Evolutionary conservation across 2,888 invertebrate genomes (phyloP), one percentile per base, ranked within the genome.

Genomic region (Melanargia galathea): DNA sequence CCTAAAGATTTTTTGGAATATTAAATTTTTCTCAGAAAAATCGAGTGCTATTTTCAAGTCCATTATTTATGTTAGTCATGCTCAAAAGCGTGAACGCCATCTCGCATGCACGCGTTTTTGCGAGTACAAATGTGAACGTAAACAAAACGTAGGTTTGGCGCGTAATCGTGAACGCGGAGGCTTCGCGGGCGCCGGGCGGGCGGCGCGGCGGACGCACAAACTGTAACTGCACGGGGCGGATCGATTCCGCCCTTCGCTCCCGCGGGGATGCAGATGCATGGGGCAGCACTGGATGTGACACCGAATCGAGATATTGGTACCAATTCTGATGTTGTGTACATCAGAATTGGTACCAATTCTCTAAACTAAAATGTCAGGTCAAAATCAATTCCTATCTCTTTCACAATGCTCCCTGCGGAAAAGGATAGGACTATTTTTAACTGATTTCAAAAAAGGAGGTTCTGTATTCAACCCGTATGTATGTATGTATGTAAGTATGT

Each of bases 231-330:
- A 83, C 73, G 71, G 73, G 83, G 75, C 75, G 75, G 76, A 77
- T 76, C 74, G 74, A 73, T 75, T 67, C 75, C 75, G 73, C 74
- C 75, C 76, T 85, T 84, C 83, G 78, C 77, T 88, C 88, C 87
- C 87, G 86, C 85, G 85, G 90, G 90, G 90, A 89, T 90, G 90
- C 89, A 87, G 88, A 86, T 89, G 88, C 86, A 86, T 73, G 80
- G 74, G 76, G 71, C 68, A 60, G 56, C 46, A 52, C 82, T 84
- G 66, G 83, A 83, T 78, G 74, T 71, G 81, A 63, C 67, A 62
- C 30, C 5, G 48, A 59, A 30, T 48, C 35, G 43, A 51, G 51
- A 57, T 51, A 54, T 51, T 62, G 60, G 45, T n/a, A n/a, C n/a
- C n/a, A n/a, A n/a, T n/a, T n/a, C n/a, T n/a, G n/a, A n/a, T n/a